Percentiles rank a stretch among this genome's conserved stretches.
phyloP scores from a whole-genome alignment of 2,797 vertebrate genomes.

The Huso huso region DNA sequence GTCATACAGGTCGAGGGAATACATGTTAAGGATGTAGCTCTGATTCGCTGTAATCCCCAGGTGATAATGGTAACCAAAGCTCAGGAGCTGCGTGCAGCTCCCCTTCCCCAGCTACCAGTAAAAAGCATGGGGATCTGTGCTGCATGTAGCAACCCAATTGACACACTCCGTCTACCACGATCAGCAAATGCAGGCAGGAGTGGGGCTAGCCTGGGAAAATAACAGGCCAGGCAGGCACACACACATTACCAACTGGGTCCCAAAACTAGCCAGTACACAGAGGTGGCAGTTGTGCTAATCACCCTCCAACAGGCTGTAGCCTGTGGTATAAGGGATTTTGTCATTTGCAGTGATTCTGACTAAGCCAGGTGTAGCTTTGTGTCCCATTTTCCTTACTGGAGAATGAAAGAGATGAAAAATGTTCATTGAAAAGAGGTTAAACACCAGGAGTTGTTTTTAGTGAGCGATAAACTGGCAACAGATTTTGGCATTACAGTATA shows the following conservation, averaged over 20 bases:
- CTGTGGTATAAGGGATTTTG: background rate
- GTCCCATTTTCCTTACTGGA: background rate
- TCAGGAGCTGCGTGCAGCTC: no score
- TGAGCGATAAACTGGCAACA: conserved; percentile 1
- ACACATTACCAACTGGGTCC: background rate
- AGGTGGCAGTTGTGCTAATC: conserved; percentile 8
- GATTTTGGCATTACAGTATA: conserved; percentile 3
- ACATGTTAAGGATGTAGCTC: no score
- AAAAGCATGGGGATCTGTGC: no score
- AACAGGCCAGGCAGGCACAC: background rate
- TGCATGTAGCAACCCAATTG: no score
- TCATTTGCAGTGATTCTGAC: conserved; percentile 15
- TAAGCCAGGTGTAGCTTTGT: conserved; percentile 11
- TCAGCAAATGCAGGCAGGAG: background rate
- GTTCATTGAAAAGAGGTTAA: conserved; percentile 5
- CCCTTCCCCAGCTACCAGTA: no score
- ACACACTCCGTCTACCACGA: conserved; percentile 6
- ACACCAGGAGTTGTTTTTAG: background rate
- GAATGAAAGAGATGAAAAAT: conserved; percentile 7
- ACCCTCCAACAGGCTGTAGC: background rate
- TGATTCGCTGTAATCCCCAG: no score
- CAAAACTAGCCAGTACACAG: conserved; percentile 12
- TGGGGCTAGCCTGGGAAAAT: conserved; percentile 2
- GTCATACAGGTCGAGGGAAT: no score
- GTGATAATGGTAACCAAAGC: no score